Evolutionary conservation across 30 jellyfish, hydroid and myxozoan species (phyloP), one percentile per base, ranked within the genome.

Genomic region (Hydractinia echinata): DNA sequence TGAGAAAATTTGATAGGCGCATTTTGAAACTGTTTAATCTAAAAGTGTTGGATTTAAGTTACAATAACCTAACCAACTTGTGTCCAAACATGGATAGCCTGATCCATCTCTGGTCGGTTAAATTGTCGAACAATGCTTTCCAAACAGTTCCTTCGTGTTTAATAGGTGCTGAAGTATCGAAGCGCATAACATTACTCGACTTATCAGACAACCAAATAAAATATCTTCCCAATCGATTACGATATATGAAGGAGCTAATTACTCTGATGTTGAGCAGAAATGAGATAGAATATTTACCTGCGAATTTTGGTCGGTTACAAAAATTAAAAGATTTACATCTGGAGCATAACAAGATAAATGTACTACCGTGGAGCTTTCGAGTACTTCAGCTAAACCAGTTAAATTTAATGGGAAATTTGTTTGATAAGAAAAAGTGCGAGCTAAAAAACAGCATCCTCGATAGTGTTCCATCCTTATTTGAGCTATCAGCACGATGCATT

Each of bases 1-100:
- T 90, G 61, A 58, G 53, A 55, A 73, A 70, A 67, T 66, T 90
- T 67, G 97, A 90, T 78, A 1, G 66, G 67, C 76, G 95, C 73
- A 81, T 90, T 54, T 60, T 79, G 30, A 62, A 71, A 55, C 90
- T 89, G 66, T 18, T 20, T 5, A 62, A 78, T 53, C 55, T 89
- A 51, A 61, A 61, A n/a, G 82, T 77, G 11, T 80, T 89, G 73
- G 83, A 89, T 73, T 52, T 89, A 66, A 77, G 85, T 64, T 81
- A 81, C 39, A 89, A 89, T 79, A 60, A 61, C 50, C 64, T 89
- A 67, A 84, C 53, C 5, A 67, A 67, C 11, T 84, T 89, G 7
- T 90, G 91, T 67, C 89, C 72, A 15, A 66, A 83, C 5, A 73
- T 89, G 77, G 96, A 85, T 53, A 66, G 73, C 30, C 84, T 89